Evolutionary conservation across 2,113 vertebrate species (phyloP).

Genomic region (Probosciger aterrimus): DNA sequence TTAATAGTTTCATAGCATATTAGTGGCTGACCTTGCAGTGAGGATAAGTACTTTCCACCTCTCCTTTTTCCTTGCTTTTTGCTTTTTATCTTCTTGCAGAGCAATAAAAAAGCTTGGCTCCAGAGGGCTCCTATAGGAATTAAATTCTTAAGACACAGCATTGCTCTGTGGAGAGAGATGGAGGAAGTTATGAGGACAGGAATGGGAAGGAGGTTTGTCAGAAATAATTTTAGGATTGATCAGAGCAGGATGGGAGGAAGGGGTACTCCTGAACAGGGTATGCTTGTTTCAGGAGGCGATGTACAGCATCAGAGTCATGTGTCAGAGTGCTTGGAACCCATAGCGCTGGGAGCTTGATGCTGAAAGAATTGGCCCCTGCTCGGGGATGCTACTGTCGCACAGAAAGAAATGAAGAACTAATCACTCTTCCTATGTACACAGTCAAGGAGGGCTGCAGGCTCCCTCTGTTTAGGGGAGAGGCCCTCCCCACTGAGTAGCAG

Average conservation of each 20-base stretch:
- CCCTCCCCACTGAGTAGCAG: background rate
- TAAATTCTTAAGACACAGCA: background rate
- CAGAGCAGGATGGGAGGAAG: background rate
- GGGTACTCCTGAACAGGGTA: background rate
- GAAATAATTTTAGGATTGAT: background rate
- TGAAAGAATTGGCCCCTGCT: background rate
- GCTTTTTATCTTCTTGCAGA: slow-evolving; percentile 28
- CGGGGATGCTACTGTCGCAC: too few relatives aligned
- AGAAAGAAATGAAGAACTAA: background rate
- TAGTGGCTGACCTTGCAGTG: slow-evolving; percentile 68
- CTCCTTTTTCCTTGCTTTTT: slow-evolving; percentile 2
- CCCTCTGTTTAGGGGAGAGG: background rate
- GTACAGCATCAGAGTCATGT: too few relatives aligned
- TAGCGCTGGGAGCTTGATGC: background rate
- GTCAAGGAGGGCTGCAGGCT: background rate
- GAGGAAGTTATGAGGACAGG: background rate
- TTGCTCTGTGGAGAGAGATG: background rate
- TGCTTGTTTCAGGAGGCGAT: background rate
- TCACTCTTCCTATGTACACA: background rate
- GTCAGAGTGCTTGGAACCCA: background rate
- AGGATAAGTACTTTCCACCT: background rate
- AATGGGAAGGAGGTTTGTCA: background rate
- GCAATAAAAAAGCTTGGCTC: background rate
- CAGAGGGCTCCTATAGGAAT: background rate
- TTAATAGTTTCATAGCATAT: slow-evolving; percentile 58